Conservation (phyloP, 2,797 vertebrate genomes). For the Sandelia bainsii region DNA sequence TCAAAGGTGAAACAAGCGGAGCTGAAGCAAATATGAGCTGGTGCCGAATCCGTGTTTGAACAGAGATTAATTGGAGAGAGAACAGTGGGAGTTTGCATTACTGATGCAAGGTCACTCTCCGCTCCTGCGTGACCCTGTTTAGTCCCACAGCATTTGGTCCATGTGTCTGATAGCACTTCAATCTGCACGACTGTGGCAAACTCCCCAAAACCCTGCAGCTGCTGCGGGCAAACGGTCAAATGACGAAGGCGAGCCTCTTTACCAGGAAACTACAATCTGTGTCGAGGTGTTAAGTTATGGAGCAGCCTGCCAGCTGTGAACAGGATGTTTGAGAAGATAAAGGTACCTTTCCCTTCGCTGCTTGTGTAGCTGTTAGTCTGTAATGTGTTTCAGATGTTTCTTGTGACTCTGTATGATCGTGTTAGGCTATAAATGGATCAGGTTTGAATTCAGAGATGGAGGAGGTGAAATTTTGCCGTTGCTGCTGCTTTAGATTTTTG, state of each 20-base stretch:
- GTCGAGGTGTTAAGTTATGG: background rate
- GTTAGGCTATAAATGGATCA: conserved; percentile 56
- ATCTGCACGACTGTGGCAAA: conserved; percentile 5
- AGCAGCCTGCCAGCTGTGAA: background rate
- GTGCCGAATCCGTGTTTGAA: conserved; percentile 23
- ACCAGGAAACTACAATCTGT: conserved; percentile 1
- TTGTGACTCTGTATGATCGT: conserved; percentile 44
- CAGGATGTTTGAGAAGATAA: conserved; percentile 21
- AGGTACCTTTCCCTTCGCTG: conserved; percentile 5
- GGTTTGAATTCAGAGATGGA: conserved; percentile 22
- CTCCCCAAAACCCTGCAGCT: conserved; percentile 25
- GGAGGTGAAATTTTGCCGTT: conserved; percentile 15
- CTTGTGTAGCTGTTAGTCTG: conserved; percentile 35
- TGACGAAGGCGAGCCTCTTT: too few species aligned
- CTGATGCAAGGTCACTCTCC: conserved; percentile 22
- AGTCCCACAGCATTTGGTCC: conserved; percentile 14
- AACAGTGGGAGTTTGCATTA: conserved; percentile 25
- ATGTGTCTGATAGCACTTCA: conserved; percentile 18
- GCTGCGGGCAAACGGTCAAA: conserved; percentile 20
- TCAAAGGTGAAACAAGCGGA: conserved; percentile 5
- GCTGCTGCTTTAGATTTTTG: conserved; percentile 41
- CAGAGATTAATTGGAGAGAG: conserved; percentile 15
- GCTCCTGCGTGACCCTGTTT: conserved; percentile 23
- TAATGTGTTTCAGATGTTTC: conserved; percentile 39
- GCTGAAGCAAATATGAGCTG: conserved; percentile 7